A percentile compares a stretch with the other conserved stretches of the same genome.
These are phyloP conservation scores for Erpetoichthys calabaricus DNA, from an alignment of 2,797 vertebrate species.

Conservation along the genomic window DNA sequence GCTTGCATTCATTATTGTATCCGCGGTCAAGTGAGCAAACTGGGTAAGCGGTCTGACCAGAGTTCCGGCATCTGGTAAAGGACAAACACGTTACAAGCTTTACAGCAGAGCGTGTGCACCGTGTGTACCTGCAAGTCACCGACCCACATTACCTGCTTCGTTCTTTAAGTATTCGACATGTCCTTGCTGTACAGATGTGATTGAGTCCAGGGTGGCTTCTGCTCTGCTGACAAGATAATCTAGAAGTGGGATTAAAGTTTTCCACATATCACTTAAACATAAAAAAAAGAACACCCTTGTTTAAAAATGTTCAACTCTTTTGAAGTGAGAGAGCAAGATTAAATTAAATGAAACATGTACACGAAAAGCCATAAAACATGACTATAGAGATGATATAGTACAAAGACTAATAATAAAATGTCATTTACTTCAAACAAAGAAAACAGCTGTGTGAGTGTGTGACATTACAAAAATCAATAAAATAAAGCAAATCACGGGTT, in stretches of 20 bases:
- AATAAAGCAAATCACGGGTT: too few species aligned
- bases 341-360: too few species aligned
- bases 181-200: conserved; percentile 62
- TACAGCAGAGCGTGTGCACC: accelerated
- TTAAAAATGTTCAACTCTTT: background rate
- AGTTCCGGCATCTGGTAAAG: conserved; percentile 56
- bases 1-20: conserved; percentile 75
- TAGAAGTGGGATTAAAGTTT: conserved; percentile 25
- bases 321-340: too few species aligned
- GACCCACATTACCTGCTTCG: conserved; percentile 49
- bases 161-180: conserved; percentile 65
- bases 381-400: too few species aligned
- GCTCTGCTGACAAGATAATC: conserved; percentile 85
- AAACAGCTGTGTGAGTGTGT: too few species aligned
- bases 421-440: too few species aligned
- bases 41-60: conserved; percentile 74
- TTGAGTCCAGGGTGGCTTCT: conserved; percentile 64
- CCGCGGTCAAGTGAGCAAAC: conserved; percentile 72
- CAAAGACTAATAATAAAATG: too few species aligned
- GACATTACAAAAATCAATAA: too few species aligned
- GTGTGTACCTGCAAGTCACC: background rate
- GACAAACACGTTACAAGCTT: background rate
- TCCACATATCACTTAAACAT: background rate
- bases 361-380: too few species aligned
- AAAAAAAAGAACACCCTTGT: too few species aligned